Base-by-base conservation (phyloP, 1,140 invertebrate genomes). In the Sitophilus oryzae region DNA sequence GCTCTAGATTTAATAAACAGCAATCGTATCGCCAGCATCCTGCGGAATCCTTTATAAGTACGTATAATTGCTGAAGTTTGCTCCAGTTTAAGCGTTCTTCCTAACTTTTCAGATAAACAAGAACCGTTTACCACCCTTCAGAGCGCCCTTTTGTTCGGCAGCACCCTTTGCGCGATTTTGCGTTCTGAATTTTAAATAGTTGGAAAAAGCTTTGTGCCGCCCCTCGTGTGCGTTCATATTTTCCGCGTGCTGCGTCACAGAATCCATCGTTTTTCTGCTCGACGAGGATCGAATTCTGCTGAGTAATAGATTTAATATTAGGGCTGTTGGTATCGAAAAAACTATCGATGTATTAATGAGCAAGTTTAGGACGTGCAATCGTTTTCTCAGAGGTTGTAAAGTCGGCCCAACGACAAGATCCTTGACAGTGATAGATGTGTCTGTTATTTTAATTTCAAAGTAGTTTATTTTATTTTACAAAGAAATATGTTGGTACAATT, bases 31-130 rank as follows among this genome's bases (percentile, higher is more conserved):
- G 25, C 22, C 14, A 52, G 41, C 23, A 43, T 52, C 41, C 15
- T 23, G n/a, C 36, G 50, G 42, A 43, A 44, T 44, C 50, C 50
- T 52, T 44, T 52, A 43, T 52, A 52, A 51, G 18, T 52, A 52
- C 50, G 30, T 52, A 52, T 52, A 52, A 52, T 52, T 52, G 50
- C 50, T 44, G 50, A 52, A 52, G 50, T 52, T 52, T 52, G 50
- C 37, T 40, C 41, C 30, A 52, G 50, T 52, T 52, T 44, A 52
- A 52, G 38, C 41, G 41, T 14, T 6, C 49, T 51, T 11, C 50
- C 40, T 52, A 52, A 52, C 50, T 52, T 52, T 38, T 52, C 43
- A 52, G 50, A 52, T 52, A 52, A 52, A 41, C 50, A 52, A 37
- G 50, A 52, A 14, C 25, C 11, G 25, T 11, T 11, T 30, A 11